Evolutionary conservation across 2,113 vertebrate species (phyloP), one percentile per base, ranked within the genome.

Genomic region (Grammomys dolichurus): DNA sequence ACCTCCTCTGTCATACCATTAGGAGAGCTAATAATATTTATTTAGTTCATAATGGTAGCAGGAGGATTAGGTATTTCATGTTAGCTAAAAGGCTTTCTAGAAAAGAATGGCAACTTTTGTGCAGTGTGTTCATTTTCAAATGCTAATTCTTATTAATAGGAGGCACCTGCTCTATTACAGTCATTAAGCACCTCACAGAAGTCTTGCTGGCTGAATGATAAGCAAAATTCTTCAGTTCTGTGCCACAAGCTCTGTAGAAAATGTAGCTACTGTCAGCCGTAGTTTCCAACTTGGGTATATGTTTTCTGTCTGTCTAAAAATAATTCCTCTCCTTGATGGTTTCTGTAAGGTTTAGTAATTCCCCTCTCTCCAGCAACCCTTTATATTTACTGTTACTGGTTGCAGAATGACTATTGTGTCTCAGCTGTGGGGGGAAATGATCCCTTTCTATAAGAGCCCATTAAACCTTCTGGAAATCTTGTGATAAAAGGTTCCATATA

Each of bases 111-210:
- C 20, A 84, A 60, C 24, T 81, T 97, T 94, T 96, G n/a, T 73
- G 28, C 65, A 87, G 78, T 92, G n/a, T 72, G 72, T 94, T 63
- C 17, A 77, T 92, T 97, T 95, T 65, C 85, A 87, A 94, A 85
- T 63, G 60, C 43, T 73, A 89, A 96, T 96, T 98, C 87, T 95
- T 94, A 94, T 82, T 94, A 87, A 94, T 13, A 93, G 60, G 76
- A 92, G 54, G 77, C 76, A 63, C 54, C 65, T 94, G 93, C 60
- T 92, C 72, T 40, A 48, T 40, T 80, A 51, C 4, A 33, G 90
- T 89, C 78, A 73, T 76, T 65, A 87, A 90, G 72, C 5, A 91
- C 33, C 67, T 94, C 51, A 24, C 1, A 2, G 80, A 89, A 82
- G 58, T 92, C 70, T 96, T 87, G 24, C 72, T 95, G 85, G 51